These are phyloP conservation scores for Colletes collaris DNA, from an alignment of 2,888 invertebrate genomes.

Conservation along the genomic window DNA sequence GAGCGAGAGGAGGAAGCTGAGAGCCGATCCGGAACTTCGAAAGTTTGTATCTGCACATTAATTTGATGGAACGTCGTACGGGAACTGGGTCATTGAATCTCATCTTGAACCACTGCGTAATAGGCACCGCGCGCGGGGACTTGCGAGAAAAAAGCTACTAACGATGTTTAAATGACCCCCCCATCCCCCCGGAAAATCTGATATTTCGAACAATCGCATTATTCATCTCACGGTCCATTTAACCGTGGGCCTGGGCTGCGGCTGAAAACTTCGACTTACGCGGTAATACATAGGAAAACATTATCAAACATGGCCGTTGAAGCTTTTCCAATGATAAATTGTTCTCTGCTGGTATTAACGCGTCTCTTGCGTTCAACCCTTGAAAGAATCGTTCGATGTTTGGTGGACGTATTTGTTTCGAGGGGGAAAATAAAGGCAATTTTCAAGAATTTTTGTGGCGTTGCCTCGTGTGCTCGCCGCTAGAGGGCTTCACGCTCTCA, in stretches of 20 bases:
- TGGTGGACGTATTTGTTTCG: background rate
- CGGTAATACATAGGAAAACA: conserved; percentile 23
- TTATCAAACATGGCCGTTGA: background rate
- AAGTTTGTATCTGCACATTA: conserved; percentile 38
- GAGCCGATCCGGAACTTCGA: conserved; percentile 5
- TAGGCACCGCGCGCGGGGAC: conserved; percentile 2
- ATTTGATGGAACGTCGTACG: conserved; percentile 34
- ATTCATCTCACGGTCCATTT: conserved; percentile 51
- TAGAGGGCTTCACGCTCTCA: too few relatives aligned
- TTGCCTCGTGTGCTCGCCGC: too few relatives aligned
- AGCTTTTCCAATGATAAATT: background rate
- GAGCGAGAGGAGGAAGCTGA: background rate
- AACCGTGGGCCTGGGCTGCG: conserved; percentile 15
- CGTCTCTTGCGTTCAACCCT: too few relatives aligned
- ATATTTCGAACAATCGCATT: conserved; percentile 48
- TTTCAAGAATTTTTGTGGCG: too few relatives aligned
- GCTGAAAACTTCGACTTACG: conserved; percentile 15
- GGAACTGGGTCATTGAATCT: conserved; percentile 48
- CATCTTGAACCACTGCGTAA: conserved; percentile 26
- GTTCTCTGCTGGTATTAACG: background rate
- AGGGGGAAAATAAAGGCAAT: too few relatives aligned
- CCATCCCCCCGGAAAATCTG: conserved; percentile 7
- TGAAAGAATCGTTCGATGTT: background rate
- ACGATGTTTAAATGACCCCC: conserved; percentile 55
- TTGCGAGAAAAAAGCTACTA: conserved; percentile 26